Percentiles rank a stretch among this genome's conserved stretches.
These are phyloP conservation scores for Catocala fraxini DNA, from an alignment of 2,888 invertebrate species.

Conservation along the genomic window DNA sequence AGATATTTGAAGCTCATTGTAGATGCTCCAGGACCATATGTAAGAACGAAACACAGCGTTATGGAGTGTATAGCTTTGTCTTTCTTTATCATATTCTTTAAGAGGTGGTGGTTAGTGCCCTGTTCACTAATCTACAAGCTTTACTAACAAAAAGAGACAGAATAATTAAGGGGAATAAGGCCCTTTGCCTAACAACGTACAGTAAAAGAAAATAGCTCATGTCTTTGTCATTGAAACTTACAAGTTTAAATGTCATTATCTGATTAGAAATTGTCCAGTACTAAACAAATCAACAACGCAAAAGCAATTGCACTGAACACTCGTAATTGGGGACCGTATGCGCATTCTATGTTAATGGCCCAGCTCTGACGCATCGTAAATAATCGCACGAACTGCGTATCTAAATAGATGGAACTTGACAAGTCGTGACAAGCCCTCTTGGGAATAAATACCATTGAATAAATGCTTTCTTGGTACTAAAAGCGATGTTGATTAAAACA, in stretches of 20 bases:
- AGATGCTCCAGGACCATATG: no score
- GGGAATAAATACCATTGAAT: constrained; percentile 7
- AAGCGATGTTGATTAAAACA: constrained; percentile 3
- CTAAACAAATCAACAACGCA: not conserved
- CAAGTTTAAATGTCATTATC: not conserved
- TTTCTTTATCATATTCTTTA: no score
- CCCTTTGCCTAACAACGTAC: no score
- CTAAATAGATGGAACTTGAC: constrained; percentile 3
- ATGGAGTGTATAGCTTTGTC: no score
- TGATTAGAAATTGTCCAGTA: not conserved
- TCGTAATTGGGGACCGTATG: constrained; percentile 33
- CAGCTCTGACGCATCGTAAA: constrained; percentile 2
- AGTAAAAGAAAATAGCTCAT: no score
- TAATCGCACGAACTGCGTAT: constrained; percentile 1
- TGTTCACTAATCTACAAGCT: no score
- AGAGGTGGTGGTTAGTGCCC: no score
- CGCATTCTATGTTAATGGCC: constrained; percentile 43
- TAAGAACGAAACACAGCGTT: no score
- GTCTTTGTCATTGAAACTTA: no score
- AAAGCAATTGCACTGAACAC: not conserved
- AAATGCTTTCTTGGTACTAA: not conserved
- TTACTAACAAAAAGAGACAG: no score
- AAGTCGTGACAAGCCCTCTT: constrained; percentile 6
- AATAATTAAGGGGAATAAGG: no score
- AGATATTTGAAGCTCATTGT: no score